These are phyloP conservation scores for Misgurnus mizolepis DNA, from an alignment of 2,113 vertebrate species.

Conservation along the genomic window DNA sequence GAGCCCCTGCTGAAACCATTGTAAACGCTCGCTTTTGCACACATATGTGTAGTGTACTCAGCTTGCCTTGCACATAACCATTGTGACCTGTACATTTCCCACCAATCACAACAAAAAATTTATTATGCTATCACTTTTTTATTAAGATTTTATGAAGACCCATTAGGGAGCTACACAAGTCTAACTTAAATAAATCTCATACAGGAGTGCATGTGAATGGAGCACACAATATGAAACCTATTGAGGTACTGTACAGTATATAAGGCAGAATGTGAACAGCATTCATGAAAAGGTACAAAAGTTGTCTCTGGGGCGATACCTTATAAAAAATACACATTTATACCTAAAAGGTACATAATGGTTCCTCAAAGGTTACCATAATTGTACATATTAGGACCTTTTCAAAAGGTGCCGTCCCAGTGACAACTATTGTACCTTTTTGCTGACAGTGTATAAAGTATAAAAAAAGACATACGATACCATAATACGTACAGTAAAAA, in stretches of 20 bases:
- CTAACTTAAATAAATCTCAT: too few species aligned
- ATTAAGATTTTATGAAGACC: neutral
- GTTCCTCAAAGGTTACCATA: too few species aligned
- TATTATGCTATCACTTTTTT: neutral
- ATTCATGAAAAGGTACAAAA: too few species aligned
- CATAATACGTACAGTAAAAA: neutral
- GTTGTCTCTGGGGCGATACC: too few species aligned
- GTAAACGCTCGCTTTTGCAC: constrained; percentile 52
- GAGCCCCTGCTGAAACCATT: constrained; percentile 58
- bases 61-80: constrained; percentile 1
- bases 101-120: constrained; percentile 13
- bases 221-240: neutral
- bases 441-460: neutral
- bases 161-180: too few species aligned
- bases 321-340: too few species aligned
- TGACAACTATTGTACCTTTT: too few species aligned
- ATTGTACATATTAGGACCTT: too few species aligned
- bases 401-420: too few species aligned
- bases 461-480: neutral
- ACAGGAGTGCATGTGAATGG: too few species aligned
- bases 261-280: neutral
- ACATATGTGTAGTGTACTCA: constrained; percentile 12
- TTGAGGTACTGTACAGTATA: neutral
- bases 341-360: too few species aligned
- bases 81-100: neutral